Base-by-base conservation (phyloP, 2,888 invertebrate species). In the Nymphalis urticae region DNA sequence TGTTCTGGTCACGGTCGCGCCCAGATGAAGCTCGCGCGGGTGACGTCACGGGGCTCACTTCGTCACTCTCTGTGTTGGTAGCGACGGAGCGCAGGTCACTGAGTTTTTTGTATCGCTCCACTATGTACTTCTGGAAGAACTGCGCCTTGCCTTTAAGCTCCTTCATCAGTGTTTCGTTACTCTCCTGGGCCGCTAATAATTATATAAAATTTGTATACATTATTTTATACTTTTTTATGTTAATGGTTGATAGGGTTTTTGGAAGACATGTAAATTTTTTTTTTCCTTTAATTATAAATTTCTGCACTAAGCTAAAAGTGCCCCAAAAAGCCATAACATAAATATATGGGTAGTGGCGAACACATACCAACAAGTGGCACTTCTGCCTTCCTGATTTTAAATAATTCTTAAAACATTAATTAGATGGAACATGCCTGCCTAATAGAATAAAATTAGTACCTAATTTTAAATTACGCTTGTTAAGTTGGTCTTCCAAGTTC, bases 111-210 rank as follows among this genome's bases (percentile, higher is more conserved):
- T 91, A 94, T 36, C 94, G 92, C 68, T 92, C 93, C 76, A 93
- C 90, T 36, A 95, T 94, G 77, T 94, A 95, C 72, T 94, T 93
- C 75, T 95, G 95, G 79, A 95, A 95, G 78, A 94, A 94, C 73
- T 93, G 93, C 0, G 95, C 94, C 76, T 95, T 95, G 73, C 90
- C 89, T 77, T 94, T 94, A 17, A 95, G 78, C 69, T 95, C 95
- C 24, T 87, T 85, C 77, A 95, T 93, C 16, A 95, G 81, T 2
- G 93, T 88, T 73, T 90, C 90, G 75, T 95, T 95, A 77, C 94
- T 93, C 69, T 95, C 94, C 74, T 92, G 92, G 1, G 88, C 82
- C 0, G 92, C 93, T 85, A 75, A 83, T 72, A 71, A 24, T 16
- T 1, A 16, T 5, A 24, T 16, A 9, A 42, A 42, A 10, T 42